These are phyloP conservation scores for Semotilus atromaculatus DNA, from an alignment of 2,797 vertebrate genomes.

Conservation along the genomic window DNA sequence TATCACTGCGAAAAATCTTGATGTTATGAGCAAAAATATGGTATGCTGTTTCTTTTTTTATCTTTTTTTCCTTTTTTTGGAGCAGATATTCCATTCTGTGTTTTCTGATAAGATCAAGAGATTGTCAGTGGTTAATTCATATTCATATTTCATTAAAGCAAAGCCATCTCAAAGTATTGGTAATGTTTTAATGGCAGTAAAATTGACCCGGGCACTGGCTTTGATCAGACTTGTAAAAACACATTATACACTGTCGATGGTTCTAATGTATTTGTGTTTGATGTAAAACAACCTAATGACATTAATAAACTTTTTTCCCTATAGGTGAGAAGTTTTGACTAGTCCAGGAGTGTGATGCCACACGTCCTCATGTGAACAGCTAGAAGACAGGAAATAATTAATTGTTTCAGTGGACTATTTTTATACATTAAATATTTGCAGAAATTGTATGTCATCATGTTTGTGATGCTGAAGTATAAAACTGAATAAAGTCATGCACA, in stretches of 20 bases:
- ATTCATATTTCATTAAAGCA: not conserved
- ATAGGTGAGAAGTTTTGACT: not conserved
- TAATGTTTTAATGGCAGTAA: not conserved
- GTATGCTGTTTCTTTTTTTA: not conserved
- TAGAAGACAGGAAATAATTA: not conserved
- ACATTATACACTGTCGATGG: not conserved
- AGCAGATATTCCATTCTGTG: not conserved
- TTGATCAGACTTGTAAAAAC: not conserved
- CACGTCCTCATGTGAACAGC: not conserved
- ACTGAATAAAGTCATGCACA: not conserved
- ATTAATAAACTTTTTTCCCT: not conserved
- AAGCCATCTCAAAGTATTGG: not conserved
- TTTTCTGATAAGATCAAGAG: not conserved
- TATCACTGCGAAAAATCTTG: not conserved
- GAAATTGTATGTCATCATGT: not conserved
- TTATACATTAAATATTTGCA: not conserved
- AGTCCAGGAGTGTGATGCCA: not conserved
- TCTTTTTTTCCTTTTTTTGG: not conserved
- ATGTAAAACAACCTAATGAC: not conserved
- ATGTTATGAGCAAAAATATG: not conserved
- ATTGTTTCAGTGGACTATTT: not conserved
- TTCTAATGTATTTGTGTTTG: not conserved
- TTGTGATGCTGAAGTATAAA: not conserved
- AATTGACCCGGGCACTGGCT: not conserved
- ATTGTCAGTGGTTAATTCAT: not conserved